Base-by-base conservation (phyloP, 2,888 invertebrate species). In the Gonocerus acuteangulatus region DNA sequence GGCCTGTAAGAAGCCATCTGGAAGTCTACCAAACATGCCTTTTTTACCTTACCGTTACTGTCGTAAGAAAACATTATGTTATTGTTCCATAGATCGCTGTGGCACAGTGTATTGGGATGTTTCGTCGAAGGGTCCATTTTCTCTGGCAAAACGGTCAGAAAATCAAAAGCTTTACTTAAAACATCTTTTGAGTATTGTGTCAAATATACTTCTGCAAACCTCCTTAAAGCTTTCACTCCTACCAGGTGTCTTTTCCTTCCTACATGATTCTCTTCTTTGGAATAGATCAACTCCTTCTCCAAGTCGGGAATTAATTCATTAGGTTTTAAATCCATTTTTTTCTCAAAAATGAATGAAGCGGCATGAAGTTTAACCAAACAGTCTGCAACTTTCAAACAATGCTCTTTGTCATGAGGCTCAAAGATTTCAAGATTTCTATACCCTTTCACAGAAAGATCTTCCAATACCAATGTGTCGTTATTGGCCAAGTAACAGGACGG, bases 51-150 rank as follows among this genome's bases (percentile, higher is more conserved):
- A 22, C 57, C 57, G n/a, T n/a, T 19, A 1, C 45, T 21, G 39
- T 57, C 57, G 44, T 57, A 57, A 27, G 15, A 22, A 34, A 47
- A 57, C 57, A 57, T 57, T 13, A 57, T 47, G 23, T 57, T 57
- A 23, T 45, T 45, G 19, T 16, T 21, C 47, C 45, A 45, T 6
- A 57, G 44, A 45, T 57, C 57, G 23, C 22, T 27, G 39, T 57
- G 44, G 11, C 27, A 32, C 13, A 57, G n/a, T 18, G 45, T 45
- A 45, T 57, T 57, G 19, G 57, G 45, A 9, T 45, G 45, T 2
- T 27, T n/a, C 27, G 42, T 32, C n/a, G 57, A 57, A 16, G 21
- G 42, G 34, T 45, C 7, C 27, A 47, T 16, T 45, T 57, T 27
- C 9, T 44, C 32, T 45, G 13, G 27, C 23, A 57, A n/a, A 18